Percentiles rank a stretch among this genome's conserved stretches.
Conservation (phyloP, 2,113 vertebrate genomes). For the Lonchura striata region DNA sequence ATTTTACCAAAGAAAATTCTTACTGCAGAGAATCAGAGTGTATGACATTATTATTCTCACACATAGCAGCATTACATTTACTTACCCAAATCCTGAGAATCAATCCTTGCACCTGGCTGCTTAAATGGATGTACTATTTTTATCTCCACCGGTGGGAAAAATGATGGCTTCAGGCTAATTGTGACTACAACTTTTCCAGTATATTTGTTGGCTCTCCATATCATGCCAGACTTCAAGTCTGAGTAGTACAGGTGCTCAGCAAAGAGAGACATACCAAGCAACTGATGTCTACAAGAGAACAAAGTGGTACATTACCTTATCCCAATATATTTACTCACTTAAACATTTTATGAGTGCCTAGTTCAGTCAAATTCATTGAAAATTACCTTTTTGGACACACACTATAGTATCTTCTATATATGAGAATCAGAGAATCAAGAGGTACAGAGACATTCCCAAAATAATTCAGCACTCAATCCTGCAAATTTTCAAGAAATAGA, state of each 20-base stretch:
- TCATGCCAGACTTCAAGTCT: conserved; percentile 69
- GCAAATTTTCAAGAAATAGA: neutral
- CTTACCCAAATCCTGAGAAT: conserved; percentile 59
- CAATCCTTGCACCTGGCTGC: conserved; percentile 66
- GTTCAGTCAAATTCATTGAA: neutral
- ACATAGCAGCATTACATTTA: neutral
- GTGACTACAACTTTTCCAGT: conserved; percentile 77
- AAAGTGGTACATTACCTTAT: neutral
- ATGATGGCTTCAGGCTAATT: conserved; percentile 71
- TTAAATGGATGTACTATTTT: conserved; percentile 81
- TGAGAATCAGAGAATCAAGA: neutral
- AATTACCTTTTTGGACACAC: neutral
- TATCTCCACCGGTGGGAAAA: conserved; percentile 71
- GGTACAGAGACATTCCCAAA: neutral
- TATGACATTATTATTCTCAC: neutral
- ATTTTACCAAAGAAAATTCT: neutral
- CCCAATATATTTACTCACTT: neutral
- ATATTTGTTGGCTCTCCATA: conserved; percentile 82
- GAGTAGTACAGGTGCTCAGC: conserved; percentile 83
- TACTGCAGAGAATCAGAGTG: neutral
- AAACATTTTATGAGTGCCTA: neutral
- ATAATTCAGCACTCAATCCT: neutral
- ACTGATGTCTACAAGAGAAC: conserved; percentile 64
- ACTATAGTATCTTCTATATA: neutral
- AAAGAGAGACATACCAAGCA: conserved; percentile 80